These are phyloP conservation scores for Ctenodactylus gundi DNA, from an alignment of 2,113 vertebrate species.

Conservation along the genomic window DNA sequence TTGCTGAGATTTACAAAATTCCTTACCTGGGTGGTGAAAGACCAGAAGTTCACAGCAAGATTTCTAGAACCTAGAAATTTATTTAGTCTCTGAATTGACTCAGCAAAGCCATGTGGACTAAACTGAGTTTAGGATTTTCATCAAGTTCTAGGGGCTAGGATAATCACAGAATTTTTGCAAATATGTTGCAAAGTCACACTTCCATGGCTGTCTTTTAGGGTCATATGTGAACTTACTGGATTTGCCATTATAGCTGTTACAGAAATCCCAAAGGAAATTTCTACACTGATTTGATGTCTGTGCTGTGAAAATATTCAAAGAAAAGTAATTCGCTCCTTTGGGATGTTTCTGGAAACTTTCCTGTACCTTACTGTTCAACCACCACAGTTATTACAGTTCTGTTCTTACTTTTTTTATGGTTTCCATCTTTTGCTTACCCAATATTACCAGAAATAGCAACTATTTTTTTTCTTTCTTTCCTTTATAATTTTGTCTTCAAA, in stretches of 20 bases:
- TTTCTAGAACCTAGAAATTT: not conserved
- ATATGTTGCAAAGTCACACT: not conserved
- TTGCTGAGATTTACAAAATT: not conserved
- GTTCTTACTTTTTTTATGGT: not conserved
- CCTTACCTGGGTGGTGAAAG: not conserved
- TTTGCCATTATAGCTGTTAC: not conserved
- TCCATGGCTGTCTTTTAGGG: not conserved
- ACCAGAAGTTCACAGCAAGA: not conserved
- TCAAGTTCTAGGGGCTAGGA: not conserved
- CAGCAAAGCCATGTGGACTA: not conserved
- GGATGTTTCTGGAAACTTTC: not conserved
- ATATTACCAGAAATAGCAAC: not conserved
- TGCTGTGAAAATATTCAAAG: slow-evolving; percentile 15
- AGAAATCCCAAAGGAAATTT: not conserved
- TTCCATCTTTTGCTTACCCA: not conserved
- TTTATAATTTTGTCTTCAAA: slow-evolving; percentile 18
- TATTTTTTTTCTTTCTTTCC: slow-evolving; percentile 6
- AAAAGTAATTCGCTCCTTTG: not conserved
- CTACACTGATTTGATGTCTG: not conserved
- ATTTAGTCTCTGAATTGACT: not conserved
- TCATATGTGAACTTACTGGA: not conserved
- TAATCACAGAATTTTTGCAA: not conserved
- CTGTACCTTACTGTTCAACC: not conserved
- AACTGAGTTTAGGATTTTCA: not conserved
- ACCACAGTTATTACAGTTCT: not conserved